These are phyloP conservation scores for Labeo calbasu DNA, from an alignment of 2,797 vertebrate genomes.

Conservation along the genomic window DNA sequence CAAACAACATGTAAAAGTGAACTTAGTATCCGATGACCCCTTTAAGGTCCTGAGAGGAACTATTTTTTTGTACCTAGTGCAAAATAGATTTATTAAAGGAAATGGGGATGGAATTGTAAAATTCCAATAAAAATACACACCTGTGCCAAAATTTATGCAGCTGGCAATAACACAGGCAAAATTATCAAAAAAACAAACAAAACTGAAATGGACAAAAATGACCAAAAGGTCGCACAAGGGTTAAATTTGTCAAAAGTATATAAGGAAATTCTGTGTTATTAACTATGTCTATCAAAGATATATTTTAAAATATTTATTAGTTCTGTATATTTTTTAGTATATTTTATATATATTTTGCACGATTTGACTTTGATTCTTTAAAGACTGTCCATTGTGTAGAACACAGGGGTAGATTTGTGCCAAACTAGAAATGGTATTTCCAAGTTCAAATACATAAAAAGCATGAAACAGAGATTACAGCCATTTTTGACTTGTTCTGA, in stretches of 20 bases:
- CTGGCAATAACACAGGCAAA: too few species aligned
- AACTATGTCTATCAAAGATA: background rate
- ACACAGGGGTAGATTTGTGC: conserved; percentile 24
- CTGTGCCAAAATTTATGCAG: too few species aligned
- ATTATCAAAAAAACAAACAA: too few species aligned
- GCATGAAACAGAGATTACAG: background rate
- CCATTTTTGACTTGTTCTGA: background rate
- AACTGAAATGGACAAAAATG: too few species aligned
- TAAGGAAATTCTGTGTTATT: background rate
- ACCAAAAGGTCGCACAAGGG: too few species aligned
- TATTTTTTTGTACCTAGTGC: too few species aligned
- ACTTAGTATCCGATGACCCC: too few species aligned
- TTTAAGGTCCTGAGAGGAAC: too few species aligned
- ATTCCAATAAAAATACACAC: too few species aligned
- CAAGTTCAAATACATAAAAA: conserved; percentile 12
- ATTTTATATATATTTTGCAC: background rate
- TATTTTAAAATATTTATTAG: background rate
- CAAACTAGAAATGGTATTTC: conserved; percentile 35
- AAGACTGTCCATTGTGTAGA: conserved; percentile 23
- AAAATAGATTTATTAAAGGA: too few species aligned
- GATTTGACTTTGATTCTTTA: conserved; percentile 27
- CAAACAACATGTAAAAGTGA: too few species aligned
- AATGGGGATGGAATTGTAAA: too few species aligned
- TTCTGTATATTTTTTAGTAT: background rate
- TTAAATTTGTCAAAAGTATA: background rate